Base-by-base conservation (phyloP, 2,888 invertebrate genomes). In the Archips crataeganus region DNA sequence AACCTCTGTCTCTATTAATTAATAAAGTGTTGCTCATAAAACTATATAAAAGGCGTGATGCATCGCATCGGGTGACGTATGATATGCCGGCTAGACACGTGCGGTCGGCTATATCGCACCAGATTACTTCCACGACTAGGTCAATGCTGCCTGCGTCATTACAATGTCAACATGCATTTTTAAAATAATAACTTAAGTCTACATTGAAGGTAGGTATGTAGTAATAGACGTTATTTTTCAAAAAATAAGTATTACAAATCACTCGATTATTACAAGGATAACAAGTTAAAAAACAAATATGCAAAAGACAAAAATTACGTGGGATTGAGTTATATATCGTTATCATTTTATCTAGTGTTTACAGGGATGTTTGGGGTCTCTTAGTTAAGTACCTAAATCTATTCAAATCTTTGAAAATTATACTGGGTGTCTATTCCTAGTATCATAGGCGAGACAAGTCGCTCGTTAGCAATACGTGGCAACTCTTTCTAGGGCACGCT, bases 81-180 rank as follows among this genome's bases (percentile, higher is more conserved):
- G 23, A 6, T 1, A 34, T 8, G 39, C 2, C 5, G 5, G 4
- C 5, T 5, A 4, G 59, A 15, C 66, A 49, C 51, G 66, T 62
- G 67, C 36, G 72, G 67, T 32, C 23, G 51, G 47, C 23, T 36
- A 3, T 15, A 23, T 67, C 72, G 67, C 72, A 62, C 62, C 54
- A 61, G 13, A 72, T 72, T 67, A 72, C 62, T 69, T 69, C 71
- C 71, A 72, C 61, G 4, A 34, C 10, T 67, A 62, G 72, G 67
- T 72, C 72, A 72, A 72, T 72, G 72, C 13, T 54, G 61, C 13
- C 61, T 47, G 47, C 49, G 8, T 32, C 51, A 32, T 49, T 63
- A 63, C 32, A 51, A 57, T 49, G 49, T 49, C 3, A 23, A 11
- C 32, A 11, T 32, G 57, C 57, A 11, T 32, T 54, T 57, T 32